A percentile compares a stretch with the other conserved stretches of the same genome.
phyloP scores from a whole-genome alignment of 2,113 vertebrate species.

The Albula goreensis region DNA sequence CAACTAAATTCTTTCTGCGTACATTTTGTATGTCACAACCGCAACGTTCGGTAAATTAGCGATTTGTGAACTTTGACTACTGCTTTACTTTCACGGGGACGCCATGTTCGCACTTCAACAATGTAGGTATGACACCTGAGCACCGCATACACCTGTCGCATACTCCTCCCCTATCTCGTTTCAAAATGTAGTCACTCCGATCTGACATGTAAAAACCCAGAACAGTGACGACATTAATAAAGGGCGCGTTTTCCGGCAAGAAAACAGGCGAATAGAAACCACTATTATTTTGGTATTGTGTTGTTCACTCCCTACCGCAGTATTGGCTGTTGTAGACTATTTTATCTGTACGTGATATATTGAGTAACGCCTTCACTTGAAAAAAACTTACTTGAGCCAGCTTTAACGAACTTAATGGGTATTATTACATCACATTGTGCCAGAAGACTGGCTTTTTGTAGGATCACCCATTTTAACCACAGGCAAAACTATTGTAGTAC shows the following conservation, averaged over 20 bases:
- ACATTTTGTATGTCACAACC: not conserved
- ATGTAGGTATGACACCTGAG: not conserved
- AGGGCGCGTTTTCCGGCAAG: not conserved
- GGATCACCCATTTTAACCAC: too few relatives aligned
- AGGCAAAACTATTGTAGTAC: too few relatives aligned
- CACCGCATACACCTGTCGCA: not conserved
- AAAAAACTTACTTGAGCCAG: too few relatives aligned
- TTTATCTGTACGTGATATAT: too few relatives aligned
- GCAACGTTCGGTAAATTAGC: not conserved
- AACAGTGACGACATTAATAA: not conserved
- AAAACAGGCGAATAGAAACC: not conserved
- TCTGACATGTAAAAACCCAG: not conserved
- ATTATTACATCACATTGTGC: too few relatives aligned
- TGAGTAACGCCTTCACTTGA: too few relatives aligned
- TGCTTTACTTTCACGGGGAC: not conserved
- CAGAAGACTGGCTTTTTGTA: too few relatives aligned
- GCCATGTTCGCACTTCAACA: not conserved
- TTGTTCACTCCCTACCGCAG: too few relatives aligned
- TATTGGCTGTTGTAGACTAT: too few relatives aligned
- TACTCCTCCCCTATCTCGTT: not conserved
- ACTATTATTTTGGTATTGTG: too few relatives aligned
- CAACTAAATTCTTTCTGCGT: not conserved
- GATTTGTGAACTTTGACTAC: not conserved
- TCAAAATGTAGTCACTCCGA: not conserved
- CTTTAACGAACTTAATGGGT: too few relatives aligned